Percentiles rank a stretch among this genome's conserved stretches.
Conservation (phyloP, 2,888 invertebrate species). For the Parascotia fuliginaria region DNA sequence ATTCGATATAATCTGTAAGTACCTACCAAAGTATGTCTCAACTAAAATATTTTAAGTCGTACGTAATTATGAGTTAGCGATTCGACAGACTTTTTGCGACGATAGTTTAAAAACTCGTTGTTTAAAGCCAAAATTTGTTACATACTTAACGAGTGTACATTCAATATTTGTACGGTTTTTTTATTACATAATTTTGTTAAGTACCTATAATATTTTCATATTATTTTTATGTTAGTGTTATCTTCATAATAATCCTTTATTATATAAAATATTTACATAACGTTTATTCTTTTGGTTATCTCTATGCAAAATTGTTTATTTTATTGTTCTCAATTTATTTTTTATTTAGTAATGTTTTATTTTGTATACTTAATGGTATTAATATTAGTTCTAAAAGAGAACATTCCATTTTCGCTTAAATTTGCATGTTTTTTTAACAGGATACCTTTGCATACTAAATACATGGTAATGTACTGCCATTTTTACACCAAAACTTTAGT, state of each 20-base stretch:
- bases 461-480: slow-evolving; percentile 47
- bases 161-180: too few relatives aligned
- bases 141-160: too few relatives aligned
- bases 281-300: slow-evolving; percentile 2
- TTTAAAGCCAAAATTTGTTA: too few relatives aligned
- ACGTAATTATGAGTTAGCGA: too few relatives aligned
- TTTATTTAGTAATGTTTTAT: background rate
- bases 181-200: slow-evolving; percentile 14
- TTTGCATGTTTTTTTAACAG: background rate
- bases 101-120: too few relatives aligned
- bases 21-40: too few relatives aligned
- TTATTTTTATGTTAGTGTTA: slow-evolving; percentile 17
- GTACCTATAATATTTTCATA: slow-evolving; percentile 13
- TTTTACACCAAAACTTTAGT: slow-evolving; percentile 50
- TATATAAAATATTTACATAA: slow-evolving; percentile 8
- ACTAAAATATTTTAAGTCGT: too few relatives aligned
- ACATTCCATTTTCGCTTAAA: slow-evolving; percentile 22
- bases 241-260: slow-evolving; percentile 12
- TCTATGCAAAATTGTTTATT: slow-evolving; percentile 5
- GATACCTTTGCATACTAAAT: slow-evolving; percentile 12
- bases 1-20: too few relatives aligned
- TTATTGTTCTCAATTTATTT: slow-evolving; percentile 5
- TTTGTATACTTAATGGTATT: background rate
- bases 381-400: too few relatives aligned
- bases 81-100: too few relatives aligned